These are phyloP conservation scores for Leptestheria dahalacensis DNA, from an alignment of 1,140 invertebrate species.

Conservation along the genomic window DNA sequence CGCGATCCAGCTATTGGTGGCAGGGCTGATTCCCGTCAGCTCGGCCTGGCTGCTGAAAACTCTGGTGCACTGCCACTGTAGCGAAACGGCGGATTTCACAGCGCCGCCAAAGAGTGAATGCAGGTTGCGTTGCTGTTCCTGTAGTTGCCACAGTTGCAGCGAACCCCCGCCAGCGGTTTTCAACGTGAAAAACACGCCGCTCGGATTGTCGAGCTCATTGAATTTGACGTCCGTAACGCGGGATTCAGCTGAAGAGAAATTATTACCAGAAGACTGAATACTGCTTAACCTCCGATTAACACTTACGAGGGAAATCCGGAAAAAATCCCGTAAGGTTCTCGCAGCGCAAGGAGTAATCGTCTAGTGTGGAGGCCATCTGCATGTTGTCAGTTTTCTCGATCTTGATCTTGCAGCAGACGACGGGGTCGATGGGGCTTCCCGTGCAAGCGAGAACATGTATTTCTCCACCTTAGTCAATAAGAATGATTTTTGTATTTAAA, in stretches of 20 bases:
- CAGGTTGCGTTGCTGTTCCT: background rate
- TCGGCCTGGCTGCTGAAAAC: slow-evolving; percentile 2
- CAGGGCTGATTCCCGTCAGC: background rate
- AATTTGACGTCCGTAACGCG: background rate
- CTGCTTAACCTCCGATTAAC: too few relatives aligned
- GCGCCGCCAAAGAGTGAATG: background rate
- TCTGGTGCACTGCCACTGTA: slow-evolving; percentile 7
- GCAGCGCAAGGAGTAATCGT: background rate
- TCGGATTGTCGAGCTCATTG: background rate
- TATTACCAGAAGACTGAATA: too few relatives aligned
- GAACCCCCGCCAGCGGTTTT: background rate
- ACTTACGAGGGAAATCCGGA: background rate
- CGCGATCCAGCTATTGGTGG: background rate
- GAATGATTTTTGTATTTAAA: background rate
- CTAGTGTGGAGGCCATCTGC: background rate
- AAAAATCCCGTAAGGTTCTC: slow-evolving; percentile 10
- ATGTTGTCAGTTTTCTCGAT: slow-evolving; percentile 1
- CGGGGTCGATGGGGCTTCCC: background rate
- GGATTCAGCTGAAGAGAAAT: background rate
- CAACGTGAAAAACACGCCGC: background rate
- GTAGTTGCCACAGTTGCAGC: slow-evolving; percentile 1
- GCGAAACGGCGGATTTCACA: background rate
- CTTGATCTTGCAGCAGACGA: slow-evolving; percentile 1
- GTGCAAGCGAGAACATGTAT: background rate
- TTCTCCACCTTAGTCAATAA: slow-evolving; percentile 4